Conservation (phyloP, 1,140 invertebrate genomes). For the Acyrthosiphon pisum region DNA sequence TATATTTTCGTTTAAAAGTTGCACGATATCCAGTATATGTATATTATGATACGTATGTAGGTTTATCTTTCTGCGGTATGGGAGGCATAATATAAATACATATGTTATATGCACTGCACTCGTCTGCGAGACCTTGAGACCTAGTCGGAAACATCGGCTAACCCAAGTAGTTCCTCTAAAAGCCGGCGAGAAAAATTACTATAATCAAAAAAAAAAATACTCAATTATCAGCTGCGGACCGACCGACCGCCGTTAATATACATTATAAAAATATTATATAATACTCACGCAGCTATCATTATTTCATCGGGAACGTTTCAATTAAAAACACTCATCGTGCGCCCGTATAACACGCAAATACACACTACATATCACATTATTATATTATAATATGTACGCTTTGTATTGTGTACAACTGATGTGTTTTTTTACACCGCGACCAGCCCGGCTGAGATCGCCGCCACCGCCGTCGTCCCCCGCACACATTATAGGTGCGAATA, state of each 20-base stretch:
- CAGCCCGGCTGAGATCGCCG: not conserved
- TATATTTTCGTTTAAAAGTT: not conserved
- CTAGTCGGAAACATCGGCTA: not conserved
- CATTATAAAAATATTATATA: not conserved
- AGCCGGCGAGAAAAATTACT: not conserved
- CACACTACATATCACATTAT: too few relatives aligned
- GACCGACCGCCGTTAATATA: not conserved
- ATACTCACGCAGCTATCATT: not conserved
- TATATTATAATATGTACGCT: not conserved
- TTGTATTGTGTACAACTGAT: constrained; percentile 5
- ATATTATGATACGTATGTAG: not conserved
- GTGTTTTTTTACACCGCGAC: not conserved
- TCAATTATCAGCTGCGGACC: not conserved
- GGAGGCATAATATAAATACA: not conserved
- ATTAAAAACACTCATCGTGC: constrained; percentile 4
- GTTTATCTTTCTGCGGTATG: not conserved
- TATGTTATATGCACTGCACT: not conserved
- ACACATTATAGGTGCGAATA: not conserved
- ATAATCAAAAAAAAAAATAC: not conserved
- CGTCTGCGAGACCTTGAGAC: not conserved
- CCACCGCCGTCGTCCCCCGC: too few relatives aligned
- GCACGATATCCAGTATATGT: not conserved
- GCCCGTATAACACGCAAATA: not conserved
- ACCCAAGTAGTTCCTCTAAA: constrained; percentile 1
- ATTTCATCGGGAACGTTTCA: not conserved